Evolutionary conservation across 2,113 vertebrate genomes (phyloP), one percentile per base, ranked within the genome.

Genomic region (Toxostoma redivivum): DNA sequence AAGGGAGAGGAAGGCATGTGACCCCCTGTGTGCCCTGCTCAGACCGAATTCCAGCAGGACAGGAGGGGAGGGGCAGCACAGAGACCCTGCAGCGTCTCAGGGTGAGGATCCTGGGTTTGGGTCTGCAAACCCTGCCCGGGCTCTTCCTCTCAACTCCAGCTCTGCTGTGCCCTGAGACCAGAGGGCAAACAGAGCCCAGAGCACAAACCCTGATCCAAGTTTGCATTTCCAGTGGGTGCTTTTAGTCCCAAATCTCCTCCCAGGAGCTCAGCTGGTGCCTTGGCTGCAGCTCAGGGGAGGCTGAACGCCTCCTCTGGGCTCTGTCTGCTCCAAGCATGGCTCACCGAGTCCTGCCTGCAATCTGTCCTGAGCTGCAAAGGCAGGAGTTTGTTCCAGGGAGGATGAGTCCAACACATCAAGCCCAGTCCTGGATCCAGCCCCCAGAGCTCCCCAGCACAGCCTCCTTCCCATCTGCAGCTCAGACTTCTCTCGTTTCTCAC

Each of bases 41-140:
- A 24, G 83, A 5, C 30, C 38, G 66, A 66, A 27, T 7, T 51
- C 23, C 33, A 56, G 65, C 72, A 51, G 71, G 50, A 28, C 42
- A 40, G 1, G 12, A 58, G 60, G 77, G 24, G 25, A 24, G 44
- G 19, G 5, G 19, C 40, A 33, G 3, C 0, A 2, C 0, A 50
- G 70, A 24, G n/a, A 58, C 35, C 47, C 67, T 37, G 53, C 44
- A 69, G 81, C 42, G 9, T 2, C 24, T 45, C 9, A 21, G 31
- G 4, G 35, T 13, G 69, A 62, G 51, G 25, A 7, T 11, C 27
- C 53, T 37, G 37, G 3, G 65, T 35, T 27, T 56, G 37, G 3
- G 65, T 35, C 27, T 56, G 45, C 38, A 57, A 22, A 86, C 15
- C 50, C 87, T 81, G 38, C 37, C 66, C 82, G 22, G 82, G 71